A percentile compares a stretch with the other conserved stretches of the same genome.
Evolutionary conservation across 1,140 invertebrate species (phyloP).

Genomic region (Andrena cerasifolii): DNA sequence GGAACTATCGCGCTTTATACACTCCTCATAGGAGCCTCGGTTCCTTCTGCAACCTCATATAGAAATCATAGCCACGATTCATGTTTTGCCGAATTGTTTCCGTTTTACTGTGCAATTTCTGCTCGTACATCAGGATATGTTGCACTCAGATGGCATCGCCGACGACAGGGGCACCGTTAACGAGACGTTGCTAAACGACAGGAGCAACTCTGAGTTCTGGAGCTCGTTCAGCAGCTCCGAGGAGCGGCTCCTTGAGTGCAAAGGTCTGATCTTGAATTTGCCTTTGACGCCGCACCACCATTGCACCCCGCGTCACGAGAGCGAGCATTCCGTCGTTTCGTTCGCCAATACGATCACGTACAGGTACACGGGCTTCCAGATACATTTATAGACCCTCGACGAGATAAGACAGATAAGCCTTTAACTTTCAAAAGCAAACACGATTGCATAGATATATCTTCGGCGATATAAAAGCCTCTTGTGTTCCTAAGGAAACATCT

Average conservation of each 20-base stretch:
- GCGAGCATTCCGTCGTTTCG: conserved; percentile 80
- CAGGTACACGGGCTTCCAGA: conserved; percentile 77
- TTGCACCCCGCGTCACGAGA: conserved; percentile 81
- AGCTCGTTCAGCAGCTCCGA: conserved; percentile 91
- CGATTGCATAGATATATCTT: background rate
- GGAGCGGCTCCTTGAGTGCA: conserved; percentile 88
- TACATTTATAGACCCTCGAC: background rate
- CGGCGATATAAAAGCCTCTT: background rate
- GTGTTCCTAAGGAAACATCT: no score
- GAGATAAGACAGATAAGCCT: background rate
- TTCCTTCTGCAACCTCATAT: no score
- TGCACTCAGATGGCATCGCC: conserved; percentile 85
- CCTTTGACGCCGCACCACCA: conserved; percentile 85
- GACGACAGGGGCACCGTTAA: conserved; percentile 85
- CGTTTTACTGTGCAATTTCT: no score
- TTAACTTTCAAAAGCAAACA: background rate
- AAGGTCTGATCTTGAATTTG: conserved; percentile 88
- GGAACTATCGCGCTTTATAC: no score
- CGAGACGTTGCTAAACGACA: conserved; percentile 85
- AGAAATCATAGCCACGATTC: no score
- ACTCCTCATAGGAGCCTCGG: no score
- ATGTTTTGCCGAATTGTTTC: no score
- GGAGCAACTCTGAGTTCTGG: conserved; percentile 90
- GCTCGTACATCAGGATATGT: conserved; percentile 63
- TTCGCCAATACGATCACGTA: conserved; percentile 86